Percentiles rank a stretch among this genome's conserved stretches.
Conservation (phyloP, 2,888 invertebrate genomes). For the Tenthredo distinguenda region DNA sequence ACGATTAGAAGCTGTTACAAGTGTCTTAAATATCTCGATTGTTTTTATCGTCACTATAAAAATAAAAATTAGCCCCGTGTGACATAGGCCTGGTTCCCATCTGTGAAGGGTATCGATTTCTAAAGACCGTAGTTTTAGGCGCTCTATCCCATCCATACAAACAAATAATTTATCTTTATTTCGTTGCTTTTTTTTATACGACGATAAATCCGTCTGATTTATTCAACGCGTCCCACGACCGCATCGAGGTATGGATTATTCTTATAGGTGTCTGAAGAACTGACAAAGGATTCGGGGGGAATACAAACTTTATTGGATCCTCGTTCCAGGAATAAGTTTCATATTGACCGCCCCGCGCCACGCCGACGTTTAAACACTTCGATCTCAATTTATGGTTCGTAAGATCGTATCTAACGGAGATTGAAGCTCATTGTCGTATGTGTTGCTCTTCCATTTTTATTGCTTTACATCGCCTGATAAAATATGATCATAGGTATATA, state of each 20-base stretch:
- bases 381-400: constrained; percentile 30
- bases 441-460: not conserved
- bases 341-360: constrained; percentile 30
- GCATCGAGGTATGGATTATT: constrained; percentile 36
- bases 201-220: constrained; percentile 33
- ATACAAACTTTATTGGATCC: constrained; percentile 37
- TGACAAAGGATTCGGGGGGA: constrained; percentile 14
- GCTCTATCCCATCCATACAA: constrained; percentile 8
- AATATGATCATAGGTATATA: not conserved
- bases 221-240: constrained; percentile 41
- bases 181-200: constrained; percentile 34
- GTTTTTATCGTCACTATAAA: constrained; percentile 24
- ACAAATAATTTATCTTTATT: constrained; percentile 50
- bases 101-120: constrained; percentile 38
- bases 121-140: constrained; percentile 35
- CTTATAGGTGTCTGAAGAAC: constrained; percentile 44
- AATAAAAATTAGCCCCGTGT: constrained; percentile 26
- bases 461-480: constrained; percentile 1
- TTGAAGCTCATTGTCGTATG: constrained; percentile 1
- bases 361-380: constrained; percentile 34
- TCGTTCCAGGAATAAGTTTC: constrained; percentile 32
- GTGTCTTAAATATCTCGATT: constrained; percentile 22
- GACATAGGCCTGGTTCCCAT: not conserved
- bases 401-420: constrained; percentile 20
- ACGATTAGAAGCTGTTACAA: constrained; percentile 36